A percentile compares a stretch with the other conserved stretches of the same genome.
phyloP scores from a whole-genome alignment of 2,797 vertebrate species.

The Gobionotothen gibberifrons region DNA sequence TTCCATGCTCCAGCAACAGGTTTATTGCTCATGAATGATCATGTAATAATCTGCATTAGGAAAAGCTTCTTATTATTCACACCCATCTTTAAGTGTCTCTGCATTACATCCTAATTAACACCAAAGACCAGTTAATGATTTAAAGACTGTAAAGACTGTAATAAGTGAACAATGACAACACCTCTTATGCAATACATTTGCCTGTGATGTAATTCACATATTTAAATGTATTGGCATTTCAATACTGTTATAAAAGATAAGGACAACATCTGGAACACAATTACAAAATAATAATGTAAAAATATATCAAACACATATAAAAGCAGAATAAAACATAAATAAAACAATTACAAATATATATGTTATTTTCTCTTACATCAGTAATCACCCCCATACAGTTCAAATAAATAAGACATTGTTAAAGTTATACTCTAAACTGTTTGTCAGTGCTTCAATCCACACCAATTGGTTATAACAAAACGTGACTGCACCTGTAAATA shows the following conservation, averaged over 20 bases:
- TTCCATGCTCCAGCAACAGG: slow-evolving; percentile 36
- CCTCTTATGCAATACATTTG: slow-evolving; percentile 35
- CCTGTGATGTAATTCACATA: slow-evolving; percentile 8
- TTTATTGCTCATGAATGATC: slow-evolving; percentile 42
- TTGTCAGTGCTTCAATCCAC: background rate
- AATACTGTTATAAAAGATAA: background rate
- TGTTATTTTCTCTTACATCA: too few species aligned
- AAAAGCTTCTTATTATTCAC: slow-evolving; percentile 66
- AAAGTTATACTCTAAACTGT: background rate
- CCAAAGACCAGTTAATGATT: slow-evolving; percentile 58
- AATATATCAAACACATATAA: too few species aligned
- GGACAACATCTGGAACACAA: background rate
- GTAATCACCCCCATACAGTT: too few species aligned
- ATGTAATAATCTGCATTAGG: slow-evolving; percentile 57
- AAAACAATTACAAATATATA: too few species aligned
- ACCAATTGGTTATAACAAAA: background rate
- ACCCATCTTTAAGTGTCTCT: slow-evolving; percentile 64
- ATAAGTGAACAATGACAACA: slow-evolving; percentile 60
- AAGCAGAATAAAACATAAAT: too few species aligned
- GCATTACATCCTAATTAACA: slow-evolving; percentile 72
- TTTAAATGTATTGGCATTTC: background rate
- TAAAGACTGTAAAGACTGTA: slow-evolving; percentile 57
- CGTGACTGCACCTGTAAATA: background rate
- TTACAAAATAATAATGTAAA: background rate
- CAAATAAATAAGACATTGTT: background rate